These are phyloP conservation scores for Caranx melampygus DNA, from an alignment of 2,113 vertebrate species.

Conservation along the genomic window DNA sequence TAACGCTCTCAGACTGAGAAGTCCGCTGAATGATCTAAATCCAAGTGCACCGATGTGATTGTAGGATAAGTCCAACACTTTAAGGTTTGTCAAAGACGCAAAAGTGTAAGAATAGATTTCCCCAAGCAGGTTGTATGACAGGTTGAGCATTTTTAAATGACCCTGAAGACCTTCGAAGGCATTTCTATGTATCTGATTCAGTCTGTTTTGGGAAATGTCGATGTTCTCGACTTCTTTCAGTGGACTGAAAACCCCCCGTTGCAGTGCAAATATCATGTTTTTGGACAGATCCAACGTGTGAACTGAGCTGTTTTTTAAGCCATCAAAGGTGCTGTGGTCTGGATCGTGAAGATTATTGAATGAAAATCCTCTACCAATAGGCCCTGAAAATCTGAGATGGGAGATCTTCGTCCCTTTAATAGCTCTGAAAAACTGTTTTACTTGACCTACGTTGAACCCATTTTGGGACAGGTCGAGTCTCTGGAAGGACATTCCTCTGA, in stretches of 20 bases:
- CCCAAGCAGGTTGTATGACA: conserved; percentile 89
- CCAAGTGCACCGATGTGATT: conserved; percentile 89
- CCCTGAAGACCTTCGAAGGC: conserved; percentile 87
- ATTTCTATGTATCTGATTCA: conserved; percentile 83
- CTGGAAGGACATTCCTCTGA: conserved; percentile 83
- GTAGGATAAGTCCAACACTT: conserved; percentile 84
- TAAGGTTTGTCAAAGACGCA: conserved; percentile 77
- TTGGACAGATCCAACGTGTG: conserved; percentile 82
- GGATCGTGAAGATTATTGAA: conserved; percentile 86
- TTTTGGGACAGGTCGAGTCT: conserved; percentile 82
- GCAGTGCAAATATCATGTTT: conserved; percentile 85
- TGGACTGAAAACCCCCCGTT: conserved; percentile 76
- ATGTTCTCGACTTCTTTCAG: conserved; percentile 80
- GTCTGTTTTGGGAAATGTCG: conserved; percentile 84
- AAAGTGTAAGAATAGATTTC: conserved; percentile 86
- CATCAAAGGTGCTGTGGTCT: conserved; percentile 83
- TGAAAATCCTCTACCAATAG: conserved; percentile 85
- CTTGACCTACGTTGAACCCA: conserved; percentile 64
- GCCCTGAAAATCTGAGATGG: conserved; percentile 78
- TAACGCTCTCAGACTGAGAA: conserved; percentile 77
- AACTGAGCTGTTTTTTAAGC: conserved; percentile 83
- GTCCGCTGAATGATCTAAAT: conserved; percentile 76
- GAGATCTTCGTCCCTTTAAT: conserved; percentile 84
- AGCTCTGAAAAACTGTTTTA: conserved; percentile 76
- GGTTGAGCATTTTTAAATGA: conserved; percentile 82